Evolutionary conservation across 2,113 vertebrate species (phyloP).

Genomic region (Brevimyrus niger): DNA sequence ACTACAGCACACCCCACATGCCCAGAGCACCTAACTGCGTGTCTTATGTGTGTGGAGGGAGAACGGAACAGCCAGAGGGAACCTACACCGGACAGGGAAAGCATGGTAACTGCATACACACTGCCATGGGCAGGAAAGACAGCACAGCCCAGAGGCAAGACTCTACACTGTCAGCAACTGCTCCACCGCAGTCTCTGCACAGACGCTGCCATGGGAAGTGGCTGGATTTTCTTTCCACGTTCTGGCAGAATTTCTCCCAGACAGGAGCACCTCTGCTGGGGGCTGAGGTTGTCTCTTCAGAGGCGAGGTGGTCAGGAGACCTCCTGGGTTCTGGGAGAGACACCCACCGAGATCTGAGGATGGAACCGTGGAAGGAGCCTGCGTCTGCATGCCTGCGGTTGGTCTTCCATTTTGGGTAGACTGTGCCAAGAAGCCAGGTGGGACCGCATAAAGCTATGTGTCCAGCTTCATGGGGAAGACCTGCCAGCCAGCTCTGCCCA

Average conservation of each 20-base stretch:
- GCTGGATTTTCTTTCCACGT: neutral
- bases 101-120: too few relatives aligned
- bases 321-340: constrained; percentile 40
- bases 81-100: too few relatives aligned
- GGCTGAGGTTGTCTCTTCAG: constrained; percentile 24
- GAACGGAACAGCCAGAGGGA: too few relatives aligned
- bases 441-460: constrained; percentile 2
- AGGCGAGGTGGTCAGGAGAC: constrained; percentile 41
- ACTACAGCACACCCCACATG: neutral
- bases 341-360: constrained; percentile 46
- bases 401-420: constrained; percentile 5
- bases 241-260: neutral
- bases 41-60: too few relatives aligned
- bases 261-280: constrained; percentile 16
- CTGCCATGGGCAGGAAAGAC: neutral
- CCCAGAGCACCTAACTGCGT: neutral
- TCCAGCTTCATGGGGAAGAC: neutral
- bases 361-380: constrained; percentile 4
- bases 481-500: neutral
- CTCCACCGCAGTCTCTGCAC: too few relatives aligned
- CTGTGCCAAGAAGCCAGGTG: neutral
- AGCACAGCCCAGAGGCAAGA: neutral
- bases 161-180: neutral
- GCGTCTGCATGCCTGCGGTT: constrained; percentile 38
- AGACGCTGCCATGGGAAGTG: neutral